Percentiles rank a stretch among this genome's conserved stretches.
Conservation (phyloP, 2,113 vertebrate species). For the Ictidomys tridecemlineatus region DNA sequence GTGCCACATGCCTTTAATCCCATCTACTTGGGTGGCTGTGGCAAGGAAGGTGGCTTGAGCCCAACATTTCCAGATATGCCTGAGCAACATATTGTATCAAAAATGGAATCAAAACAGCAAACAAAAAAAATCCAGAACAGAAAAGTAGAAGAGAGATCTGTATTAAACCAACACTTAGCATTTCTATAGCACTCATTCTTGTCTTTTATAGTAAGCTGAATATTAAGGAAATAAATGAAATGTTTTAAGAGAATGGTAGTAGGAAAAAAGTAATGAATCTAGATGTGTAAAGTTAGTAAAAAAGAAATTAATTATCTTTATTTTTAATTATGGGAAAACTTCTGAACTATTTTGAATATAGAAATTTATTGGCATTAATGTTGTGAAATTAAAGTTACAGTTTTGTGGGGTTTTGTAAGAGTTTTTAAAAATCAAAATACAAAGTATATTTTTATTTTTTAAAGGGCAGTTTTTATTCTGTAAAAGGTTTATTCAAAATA, state of each 20-base stretch:
- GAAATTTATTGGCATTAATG: constrained; percentile 1
- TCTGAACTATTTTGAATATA: constrained; percentile 46
- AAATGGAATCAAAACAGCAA: neutral
- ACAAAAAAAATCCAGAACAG: neutral
- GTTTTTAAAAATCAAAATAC: constrained; percentile 1
- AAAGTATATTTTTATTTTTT: constrained; percentile 28
- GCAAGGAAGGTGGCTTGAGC: neutral
- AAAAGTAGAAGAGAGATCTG: neutral
- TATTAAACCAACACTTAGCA: neutral
- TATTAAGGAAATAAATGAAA: constrained; percentile 28
- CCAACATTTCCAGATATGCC: neutral
- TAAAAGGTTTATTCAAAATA: constrained; percentile 48
- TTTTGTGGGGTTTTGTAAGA: neutral
- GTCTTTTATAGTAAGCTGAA: constrained; percentile 39
- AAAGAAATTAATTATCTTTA: constrained; percentile 5
- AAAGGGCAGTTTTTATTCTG: constrained; percentile 21
- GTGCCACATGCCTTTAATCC: too few species aligned
- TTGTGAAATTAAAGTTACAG: constrained; percentile 29
- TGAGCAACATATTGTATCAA: neutral
- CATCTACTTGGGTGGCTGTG: neutral
- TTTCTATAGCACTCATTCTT: constrained; percentile 48
- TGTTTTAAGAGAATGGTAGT: constrained; percentile 3
- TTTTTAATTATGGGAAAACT: constrained; percentile 45
- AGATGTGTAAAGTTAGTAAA: neutral
- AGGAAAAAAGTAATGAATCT: neutral